Base-by-base conservation (phyloP, 2,888 invertebrate species). In the Phalangium opilio region DNA sequence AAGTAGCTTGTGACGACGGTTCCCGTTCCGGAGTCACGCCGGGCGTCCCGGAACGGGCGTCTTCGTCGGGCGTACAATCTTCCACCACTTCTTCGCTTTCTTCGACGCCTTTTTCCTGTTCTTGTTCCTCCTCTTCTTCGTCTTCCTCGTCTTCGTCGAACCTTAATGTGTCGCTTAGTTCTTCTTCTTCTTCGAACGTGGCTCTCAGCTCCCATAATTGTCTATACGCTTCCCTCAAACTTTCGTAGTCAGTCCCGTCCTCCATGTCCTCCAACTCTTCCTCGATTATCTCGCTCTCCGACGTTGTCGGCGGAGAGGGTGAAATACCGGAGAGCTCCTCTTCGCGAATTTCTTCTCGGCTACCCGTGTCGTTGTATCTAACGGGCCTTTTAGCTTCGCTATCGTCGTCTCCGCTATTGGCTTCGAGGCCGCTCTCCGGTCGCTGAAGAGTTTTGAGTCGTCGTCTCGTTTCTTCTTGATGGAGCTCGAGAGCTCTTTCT, bases 281-380 rank as follows among this genome's bases (percentile, higher is more conserved):
- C 20, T 49, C 48, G 10, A 44, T 41, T 7, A 19, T 45, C 10
- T 52, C 61, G 57, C 15, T 56, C 57, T 53, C 55, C 34, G 50
- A 50, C 47, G 50, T 53, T 12, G 12, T 21, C 18, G 41, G 33
- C 18, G 11, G 50, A 45, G 52, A 56, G 35, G 57, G 57, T n/a
- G 53, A 51, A 36, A 53, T 56, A 44, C 58, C 55, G 36, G 57
- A 57, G 34, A 57, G 47, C 41, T 54, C 53, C 53, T 62, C 63
- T 35, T 65, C 66, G 51, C 66, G 63, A 35, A 69, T 60, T 53
- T 70, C 67, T 56, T 71, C 71, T 34, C 69, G 60, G 54, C 70
- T 70, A 14, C 70, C 70, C n/a, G 66, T 68, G 56, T 70, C 70
- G 56, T 71, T 68, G 59, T 70, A 70, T 15, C 68, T 59, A 15